A percentile compares a stretch with the other conserved stretches of the same genome.
phyloP scores from a whole-genome alignment of 2,797 vertebrate species.

The Lateolabrax maculatus region DNA sequence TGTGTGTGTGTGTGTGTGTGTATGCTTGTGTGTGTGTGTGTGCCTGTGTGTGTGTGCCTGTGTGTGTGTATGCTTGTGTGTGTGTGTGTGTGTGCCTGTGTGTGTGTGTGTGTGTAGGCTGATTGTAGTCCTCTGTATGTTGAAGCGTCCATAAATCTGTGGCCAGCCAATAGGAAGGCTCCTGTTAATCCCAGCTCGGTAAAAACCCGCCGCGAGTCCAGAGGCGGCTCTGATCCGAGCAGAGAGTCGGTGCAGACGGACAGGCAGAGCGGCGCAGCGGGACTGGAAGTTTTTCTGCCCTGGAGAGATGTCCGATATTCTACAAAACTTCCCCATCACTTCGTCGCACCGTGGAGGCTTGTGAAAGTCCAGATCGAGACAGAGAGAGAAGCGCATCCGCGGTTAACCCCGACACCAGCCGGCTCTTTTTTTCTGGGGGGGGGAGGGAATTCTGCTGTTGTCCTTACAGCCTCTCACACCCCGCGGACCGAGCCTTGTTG shows the following conservation, averaged over 20 bases:
- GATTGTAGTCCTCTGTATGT: conserved; percentile 33
- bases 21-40: neutral
- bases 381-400: conserved; percentile 1
- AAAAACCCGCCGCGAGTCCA: conserved; percentile 64
- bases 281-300: conserved; percentile 24
- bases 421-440: conserved; percentile 24
- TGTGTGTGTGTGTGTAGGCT: conserved; percentile 12
- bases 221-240: conserved; percentile 31
- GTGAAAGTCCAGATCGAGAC: conserved; percentile 27
- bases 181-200: conserved; percentile 64
- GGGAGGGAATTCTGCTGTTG: neutral
- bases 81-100: conserved; percentile 12
- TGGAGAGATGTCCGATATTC: conserved; percentile 45
- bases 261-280: neutral
- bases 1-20: conserved; percentile 29
- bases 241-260: conserved; percentile 20
- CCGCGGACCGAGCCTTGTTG: conserved; percentile 38
- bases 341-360: conserved; percentile 31
- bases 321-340: conserved; percentile 22
- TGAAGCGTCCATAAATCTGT: conserved; percentile 55
- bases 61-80: conserved; percentile 14
- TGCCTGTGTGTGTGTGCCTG: conserved; percentile 36
- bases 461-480: neutral
- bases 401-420: neutral
- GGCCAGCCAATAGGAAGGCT: conserved; percentile 75